phyloP scores from a whole-genome alignment of 2,888 invertebrate species.

The Hemithea aestivaria region DNA sequence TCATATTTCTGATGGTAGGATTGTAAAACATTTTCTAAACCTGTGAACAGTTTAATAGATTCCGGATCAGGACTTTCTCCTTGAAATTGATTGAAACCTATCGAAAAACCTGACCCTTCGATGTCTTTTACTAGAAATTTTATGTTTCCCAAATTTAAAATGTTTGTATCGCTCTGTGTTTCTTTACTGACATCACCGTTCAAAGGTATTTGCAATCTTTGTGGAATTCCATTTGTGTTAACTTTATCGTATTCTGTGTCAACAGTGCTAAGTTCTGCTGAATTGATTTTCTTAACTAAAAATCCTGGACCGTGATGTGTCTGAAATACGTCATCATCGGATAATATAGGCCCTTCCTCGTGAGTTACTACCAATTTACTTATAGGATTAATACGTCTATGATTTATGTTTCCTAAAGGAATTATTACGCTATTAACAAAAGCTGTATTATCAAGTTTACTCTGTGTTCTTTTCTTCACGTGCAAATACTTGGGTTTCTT shows the following conservation, averaged over 20 bases:
- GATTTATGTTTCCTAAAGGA: conserved; percentile 29
- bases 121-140: conserved; percentile 58
- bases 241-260: conserved; percentile 50
- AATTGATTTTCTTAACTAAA: conserved; percentile 53
- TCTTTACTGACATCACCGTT: conserved; percentile 37
- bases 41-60: conserved; percentile 55
- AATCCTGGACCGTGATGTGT: conserved; percentile 43
- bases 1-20: conserved; percentile 53
- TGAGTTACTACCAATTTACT: conserved; percentile 40
- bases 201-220: conserved; percentile 57
- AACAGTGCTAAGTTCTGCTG: conserved; percentile 53
- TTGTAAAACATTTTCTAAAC: conserved; percentile 54
- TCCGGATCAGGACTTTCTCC: conserved; percentile 60
- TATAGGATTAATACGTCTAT: conserved; percentile 50
- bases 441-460: conserved; percentile 40
- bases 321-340: conserved; percentile 39
- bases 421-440: conserved; percentile 31
- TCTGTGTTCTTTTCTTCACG: conserved; percentile 54
- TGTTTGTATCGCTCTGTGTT: conserved; percentile 26
- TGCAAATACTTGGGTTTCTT: conserved; percentile 37
- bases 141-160: conserved; percentile 44
- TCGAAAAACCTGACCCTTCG: conserved; percentile 59
- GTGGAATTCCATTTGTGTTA: conserved; percentile 45
- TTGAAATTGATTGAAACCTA: conserved; percentile 62
- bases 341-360: conserved; percentile 35